Evolutionary conservation across 2,888 invertebrate genomes (phyloP).

Genomic region (Tipula unca): DNA sequence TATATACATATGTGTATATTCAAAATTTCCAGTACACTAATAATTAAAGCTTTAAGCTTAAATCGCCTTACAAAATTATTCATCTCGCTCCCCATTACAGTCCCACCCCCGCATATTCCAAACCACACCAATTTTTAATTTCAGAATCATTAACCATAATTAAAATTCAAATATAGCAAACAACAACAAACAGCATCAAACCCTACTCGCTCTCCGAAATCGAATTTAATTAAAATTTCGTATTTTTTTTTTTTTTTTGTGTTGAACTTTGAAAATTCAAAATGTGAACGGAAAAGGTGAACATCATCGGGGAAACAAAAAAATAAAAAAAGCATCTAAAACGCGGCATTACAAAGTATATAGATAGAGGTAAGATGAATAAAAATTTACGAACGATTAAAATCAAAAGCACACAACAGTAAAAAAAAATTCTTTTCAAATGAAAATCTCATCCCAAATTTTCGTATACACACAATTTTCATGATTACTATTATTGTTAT

Average conservation of each 20-base stretch:
- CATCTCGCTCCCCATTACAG: not conserved
- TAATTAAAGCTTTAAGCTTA: not conserved
- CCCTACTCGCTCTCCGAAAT: not conserved
- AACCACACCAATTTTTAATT: not conserved
- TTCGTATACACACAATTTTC: not conserved
- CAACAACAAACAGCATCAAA: not conserved
- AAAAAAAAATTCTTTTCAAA: not conserved
- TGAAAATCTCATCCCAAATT: not conserved
- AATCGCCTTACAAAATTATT: not conserved
- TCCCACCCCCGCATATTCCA: not conserved
- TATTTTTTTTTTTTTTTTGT: not conserved
- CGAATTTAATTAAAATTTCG: not conserved
- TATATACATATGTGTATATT: too few relatives aligned
- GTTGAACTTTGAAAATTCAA: constrained; percentile 14
- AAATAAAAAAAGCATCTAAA: not conserved
- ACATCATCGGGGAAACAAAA: not conserved
- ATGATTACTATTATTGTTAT: constrained; percentile 14
- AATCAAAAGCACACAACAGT: not conserved
- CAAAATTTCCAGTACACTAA: not conserved
- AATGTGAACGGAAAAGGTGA: not conserved
- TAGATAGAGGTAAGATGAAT: not conserved
- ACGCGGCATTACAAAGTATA: not conserved
- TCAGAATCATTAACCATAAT: not conserved
- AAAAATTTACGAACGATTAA: not conserved
- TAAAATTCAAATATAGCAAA: constrained; percentile 9